Conservation (phyloP, 2,113 vertebrate genomes). For the Atherinomorus stipes region DNA sequence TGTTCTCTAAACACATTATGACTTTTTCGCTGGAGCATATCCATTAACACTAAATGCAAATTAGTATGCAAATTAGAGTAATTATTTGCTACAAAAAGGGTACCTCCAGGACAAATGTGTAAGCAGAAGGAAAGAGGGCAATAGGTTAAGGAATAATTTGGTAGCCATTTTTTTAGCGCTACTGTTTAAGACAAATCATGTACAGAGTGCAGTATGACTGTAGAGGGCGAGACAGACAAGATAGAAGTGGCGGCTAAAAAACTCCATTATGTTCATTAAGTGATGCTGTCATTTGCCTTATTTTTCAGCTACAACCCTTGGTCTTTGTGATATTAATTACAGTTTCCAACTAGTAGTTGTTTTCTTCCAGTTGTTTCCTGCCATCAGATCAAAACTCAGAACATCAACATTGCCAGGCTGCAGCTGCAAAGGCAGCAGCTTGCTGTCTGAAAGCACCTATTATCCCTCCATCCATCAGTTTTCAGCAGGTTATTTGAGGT, state of each 20-base stretch:
- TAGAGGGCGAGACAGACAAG: neutral
- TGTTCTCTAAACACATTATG: conserved; percentile 8
- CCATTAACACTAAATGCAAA: conserved; percentile 24
- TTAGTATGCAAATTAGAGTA: conserved; percentile 29
- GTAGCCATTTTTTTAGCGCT: neutral
- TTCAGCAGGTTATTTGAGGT: conserved; percentile 15
- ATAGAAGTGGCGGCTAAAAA: conserved; percentile 1
- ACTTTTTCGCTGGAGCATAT: neutral
- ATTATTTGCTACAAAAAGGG: conserved; percentile 10
- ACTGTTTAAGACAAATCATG: neutral
- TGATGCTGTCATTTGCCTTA: neutral
- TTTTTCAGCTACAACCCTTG: neutral
- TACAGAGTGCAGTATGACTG: neutral
- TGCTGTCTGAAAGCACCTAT: conserved; percentile 25
- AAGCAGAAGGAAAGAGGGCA: conserved; percentile 16
- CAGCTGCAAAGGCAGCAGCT: conserved; percentile 13
- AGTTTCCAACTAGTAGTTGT: neutral
- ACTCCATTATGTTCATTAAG: neutral
- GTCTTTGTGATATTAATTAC: neutral
- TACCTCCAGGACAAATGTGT: neutral
- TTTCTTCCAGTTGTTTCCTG: neutral
- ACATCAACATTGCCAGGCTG: neutral
- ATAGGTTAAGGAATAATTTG: neutral
- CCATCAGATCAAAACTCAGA: conserved; percentile 17
- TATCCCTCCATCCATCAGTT: conserved; percentile 11